Evolutionary conservation across 2,888 invertebrate species (phyloP), one percentile per base, ranked within the genome.

Genomic region (Lapara coniferarum): DNA sequence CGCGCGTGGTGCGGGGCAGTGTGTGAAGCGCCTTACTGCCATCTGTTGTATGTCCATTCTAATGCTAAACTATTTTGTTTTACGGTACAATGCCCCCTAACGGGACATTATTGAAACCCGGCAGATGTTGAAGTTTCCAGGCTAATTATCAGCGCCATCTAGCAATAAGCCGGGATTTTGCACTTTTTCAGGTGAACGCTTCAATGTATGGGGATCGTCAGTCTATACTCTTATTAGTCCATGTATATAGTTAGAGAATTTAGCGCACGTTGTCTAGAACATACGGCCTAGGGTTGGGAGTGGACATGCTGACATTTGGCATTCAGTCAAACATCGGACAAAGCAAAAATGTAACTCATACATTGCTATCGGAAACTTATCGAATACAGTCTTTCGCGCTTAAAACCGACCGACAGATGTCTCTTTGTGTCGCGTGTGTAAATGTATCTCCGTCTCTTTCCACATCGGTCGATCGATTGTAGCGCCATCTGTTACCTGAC

Each of bases 301-400:
- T 59, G 16, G 59, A 49, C 49, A 19, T 49, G 63, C 49, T 49
- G 12, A 49, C n/a, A 19, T 19, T 49, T 19, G 49, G 46, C 63
- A 63, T 49, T 63, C 63, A 63, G 63, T 63, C 63, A 63, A 63
- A 63, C 63, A 63, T 53, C 53, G 53, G 16, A 63, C 63, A 63
- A 63, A 49, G 46, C 46, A 49, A 63, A 55, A 49, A 46, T 59
- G 59, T 16, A 44, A 59, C 44, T 16, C 59, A 59, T 53, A 53
- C 53, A 53, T 53, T 67, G 16, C 71, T 73, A 74, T 72, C 72
- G 74, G 81, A 81, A 82, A 82, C 74, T 80, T 80, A 79, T 81
- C 80, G 81, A 83, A 83, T 83, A 82, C 84, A 83, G 79, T 82
- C 80, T 81, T 83, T 79, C 75, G 73, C 46, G 57, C 30, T 51